Conservation (phyloP, 1,140 invertebrate species). For the Eupeodes corollae region DNA sequence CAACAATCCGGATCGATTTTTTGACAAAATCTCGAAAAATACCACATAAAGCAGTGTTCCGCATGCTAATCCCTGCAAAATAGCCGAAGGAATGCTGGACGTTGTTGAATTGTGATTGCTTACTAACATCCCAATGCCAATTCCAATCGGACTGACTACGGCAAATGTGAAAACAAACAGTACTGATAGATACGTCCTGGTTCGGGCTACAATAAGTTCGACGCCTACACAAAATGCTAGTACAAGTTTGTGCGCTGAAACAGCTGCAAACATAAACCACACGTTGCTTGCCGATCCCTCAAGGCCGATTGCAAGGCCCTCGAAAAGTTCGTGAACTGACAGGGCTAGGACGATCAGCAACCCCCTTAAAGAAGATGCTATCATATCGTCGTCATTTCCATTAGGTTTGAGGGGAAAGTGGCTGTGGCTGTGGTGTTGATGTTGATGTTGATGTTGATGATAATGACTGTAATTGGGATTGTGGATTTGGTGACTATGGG, state of each 20-base stretch:
- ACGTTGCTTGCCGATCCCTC: constrained; percentile 56
- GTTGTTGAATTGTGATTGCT: constrained; percentile 45
- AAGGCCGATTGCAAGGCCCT: constrained; percentile 80
- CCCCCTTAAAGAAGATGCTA: constrained; percentile 57
- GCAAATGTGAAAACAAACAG: constrained; percentile 67
- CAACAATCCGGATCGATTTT: constrained; percentile 59
- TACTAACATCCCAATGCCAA: constrained; percentile 56
- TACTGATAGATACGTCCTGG: constrained; percentile 47
- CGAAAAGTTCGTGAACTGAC: constrained; percentile 83
- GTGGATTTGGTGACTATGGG: neutral
- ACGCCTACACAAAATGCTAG: constrained; percentile 79
- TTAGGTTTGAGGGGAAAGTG: neutral
- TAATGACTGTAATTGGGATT: constrained; percentile 1
- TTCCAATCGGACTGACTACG: constrained; percentile 66
- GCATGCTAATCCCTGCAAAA: constrained; percentile 73
- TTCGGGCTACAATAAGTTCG: constrained; percentile 58
- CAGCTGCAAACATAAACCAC: constrained; percentile 73
- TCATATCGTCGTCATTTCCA: constrained; percentile 41
- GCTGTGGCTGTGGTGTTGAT: constrained; percentile 19
- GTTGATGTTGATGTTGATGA: constrained; percentile 1
- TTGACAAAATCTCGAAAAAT: constrained; percentile 80
- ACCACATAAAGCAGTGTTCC: constrained; percentile 82
- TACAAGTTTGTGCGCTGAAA: constrained; percentile 80
- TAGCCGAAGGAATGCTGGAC: constrained; percentile 47
- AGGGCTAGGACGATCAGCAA: constrained; percentile 73